Evolutionary conservation across 2,888 invertebrate genomes (phyloP).

Genomic region (Eupithecia exiguata): DNA sequence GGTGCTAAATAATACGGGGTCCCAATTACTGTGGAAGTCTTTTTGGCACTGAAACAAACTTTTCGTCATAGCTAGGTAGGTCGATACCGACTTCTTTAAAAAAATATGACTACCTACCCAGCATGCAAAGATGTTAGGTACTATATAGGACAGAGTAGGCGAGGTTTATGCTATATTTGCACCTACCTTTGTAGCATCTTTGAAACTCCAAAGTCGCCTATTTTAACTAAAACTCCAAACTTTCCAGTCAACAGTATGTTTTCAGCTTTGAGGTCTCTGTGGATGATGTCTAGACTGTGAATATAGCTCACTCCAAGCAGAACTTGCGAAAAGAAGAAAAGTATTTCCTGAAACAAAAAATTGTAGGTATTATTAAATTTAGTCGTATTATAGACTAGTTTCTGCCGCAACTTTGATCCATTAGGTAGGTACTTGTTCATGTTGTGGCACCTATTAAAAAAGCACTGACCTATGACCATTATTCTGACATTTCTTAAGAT

Average conservation of each 20-base stretch:
- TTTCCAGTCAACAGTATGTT: slow-evolving; percentile 91
- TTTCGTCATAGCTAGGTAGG: slow-evolving; percentile 5
- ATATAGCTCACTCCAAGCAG: slow-evolving; percentile 91
- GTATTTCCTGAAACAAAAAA: slow-evolving; percentile 87
- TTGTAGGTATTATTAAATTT: too few relatives aligned
- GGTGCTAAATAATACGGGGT: slow-evolving; percentile 94
- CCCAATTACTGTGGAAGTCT: slow-evolving; percentile 87
- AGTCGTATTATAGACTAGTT: background rate
- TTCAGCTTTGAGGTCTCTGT: slow-evolving; percentile 93
- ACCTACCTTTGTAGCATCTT: slow-evolving; percentile 86
- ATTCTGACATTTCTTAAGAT: too few relatives aligned
- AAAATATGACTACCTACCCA: too few relatives aligned
- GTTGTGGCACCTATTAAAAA: too few relatives aligned
- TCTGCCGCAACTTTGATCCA: background rate
- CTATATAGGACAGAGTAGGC: too few relatives aligned
- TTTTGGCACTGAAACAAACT: slow-evolving; percentile 77
- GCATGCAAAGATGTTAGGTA: too few relatives aligned
- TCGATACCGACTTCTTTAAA: background rate
- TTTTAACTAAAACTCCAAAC: slow-evolving; percentile 87
- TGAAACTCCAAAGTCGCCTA: slow-evolving; percentile 94
- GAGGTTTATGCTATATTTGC: too few relatives aligned
- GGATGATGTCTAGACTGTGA: slow-evolving; percentile 90
- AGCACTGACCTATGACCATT: too few relatives aligned
- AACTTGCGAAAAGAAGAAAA: slow-evolving; percentile 89
- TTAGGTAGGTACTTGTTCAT: too few relatives aligned